phyloP scores from a whole-genome alignment of 2,113 vertebrate species.

The Alethe castanea region DNA sequence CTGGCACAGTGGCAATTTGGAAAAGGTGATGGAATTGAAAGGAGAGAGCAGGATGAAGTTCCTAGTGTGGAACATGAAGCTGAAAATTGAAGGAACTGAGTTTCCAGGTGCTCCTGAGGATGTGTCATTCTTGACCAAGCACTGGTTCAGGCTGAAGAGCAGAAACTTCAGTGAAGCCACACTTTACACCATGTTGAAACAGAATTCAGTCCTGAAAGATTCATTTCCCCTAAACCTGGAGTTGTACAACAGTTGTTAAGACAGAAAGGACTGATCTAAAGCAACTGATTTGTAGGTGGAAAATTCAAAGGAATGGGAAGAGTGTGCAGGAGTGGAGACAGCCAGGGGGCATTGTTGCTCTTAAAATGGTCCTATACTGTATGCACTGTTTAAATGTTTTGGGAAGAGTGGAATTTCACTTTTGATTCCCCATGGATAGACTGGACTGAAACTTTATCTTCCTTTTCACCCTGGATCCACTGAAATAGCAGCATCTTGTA shows the following conservation, averaged over 20 bases:
- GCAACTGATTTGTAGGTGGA: not conserved
- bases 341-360: slow-evolving; percentile 62
- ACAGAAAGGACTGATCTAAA: not conserved
- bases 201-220: not conserved
- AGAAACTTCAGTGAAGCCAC: not conserved
- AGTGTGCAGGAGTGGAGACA: not conserved
- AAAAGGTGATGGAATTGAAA: not conserved
- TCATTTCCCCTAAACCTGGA: not conserved
- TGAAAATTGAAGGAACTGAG: not conserved
- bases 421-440: not conserved
- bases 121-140: not conserved
- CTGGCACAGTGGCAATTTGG: not conserved
- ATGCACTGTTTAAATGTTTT: not conserved
- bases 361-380: slow-evolving; percentile 7
- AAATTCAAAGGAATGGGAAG: not conserved
- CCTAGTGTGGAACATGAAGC: not conserved
- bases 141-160: not conserved
- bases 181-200: not conserved
- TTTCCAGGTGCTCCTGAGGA: not conserved
- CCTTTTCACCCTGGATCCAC: not conserved
- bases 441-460: not conserved
- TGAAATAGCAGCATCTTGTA: not conserved
- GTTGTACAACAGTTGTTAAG: not conserved
- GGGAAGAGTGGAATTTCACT: not conserved
- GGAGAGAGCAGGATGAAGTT: not conserved